A percentile compares a stretch with the other conserved stretches of the same genome.
phyloP scores from a whole-genome alignment of 2,888 invertebrate genomes.

The Muscina levida region DNA sequence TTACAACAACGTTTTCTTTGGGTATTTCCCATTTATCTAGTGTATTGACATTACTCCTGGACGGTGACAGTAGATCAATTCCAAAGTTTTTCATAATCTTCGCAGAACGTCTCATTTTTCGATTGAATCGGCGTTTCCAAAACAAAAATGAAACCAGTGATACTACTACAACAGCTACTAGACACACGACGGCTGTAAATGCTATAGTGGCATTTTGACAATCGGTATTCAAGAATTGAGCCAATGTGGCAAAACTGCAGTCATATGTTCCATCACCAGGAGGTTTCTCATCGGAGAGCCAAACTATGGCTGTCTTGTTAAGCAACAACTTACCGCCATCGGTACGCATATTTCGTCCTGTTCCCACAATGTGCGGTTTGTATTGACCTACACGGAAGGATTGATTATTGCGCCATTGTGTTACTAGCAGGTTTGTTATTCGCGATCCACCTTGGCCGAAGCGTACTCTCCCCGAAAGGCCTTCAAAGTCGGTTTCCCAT shows the following conservation, averaged over 20 bases:
- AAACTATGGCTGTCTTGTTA: constrained; percentile 82
- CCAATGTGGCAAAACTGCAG: constrained; percentile 86
- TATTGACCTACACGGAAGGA: constrained; percentile 82
- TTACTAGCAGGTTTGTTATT: constrained; percentile 82
- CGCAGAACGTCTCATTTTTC: constrained; percentile 84
- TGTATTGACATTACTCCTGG: constrained; percentile 80
- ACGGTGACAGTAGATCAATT: constrained; percentile 82
- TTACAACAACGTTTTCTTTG: constrained; percentile 91
- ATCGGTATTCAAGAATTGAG: constrained; percentile 84
- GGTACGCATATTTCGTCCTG: constrained; percentile 77
- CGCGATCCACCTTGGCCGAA: constrained; percentile 87
- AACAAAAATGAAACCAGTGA: constrained; percentile 83
- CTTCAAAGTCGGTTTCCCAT: constrained; percentile 85
- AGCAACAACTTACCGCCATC: constrained; percentile 81
- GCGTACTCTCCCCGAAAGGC: constrained; percentile 87
- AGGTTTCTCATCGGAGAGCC: constrained; percentile 82
- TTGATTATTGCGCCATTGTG: constrained; percentile 82
- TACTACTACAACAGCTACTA: constrained; percentile 77
- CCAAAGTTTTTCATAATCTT: constrained; percentile 87
- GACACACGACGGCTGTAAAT: constrained; percentile 83
- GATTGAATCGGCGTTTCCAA: constrained; percentile 85
- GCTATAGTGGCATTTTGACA: constrained; percentile 86
- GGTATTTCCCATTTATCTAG: constrained; percentile 94
- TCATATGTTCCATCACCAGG: constrained; percentile 86
- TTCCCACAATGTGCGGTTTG: constrained; percentile 80